These are phyloP conservation scores for Danaus chrysippus DNA, from an alignment of 2,888 invertebrate species.

Conservation along the genomic window DNA sequence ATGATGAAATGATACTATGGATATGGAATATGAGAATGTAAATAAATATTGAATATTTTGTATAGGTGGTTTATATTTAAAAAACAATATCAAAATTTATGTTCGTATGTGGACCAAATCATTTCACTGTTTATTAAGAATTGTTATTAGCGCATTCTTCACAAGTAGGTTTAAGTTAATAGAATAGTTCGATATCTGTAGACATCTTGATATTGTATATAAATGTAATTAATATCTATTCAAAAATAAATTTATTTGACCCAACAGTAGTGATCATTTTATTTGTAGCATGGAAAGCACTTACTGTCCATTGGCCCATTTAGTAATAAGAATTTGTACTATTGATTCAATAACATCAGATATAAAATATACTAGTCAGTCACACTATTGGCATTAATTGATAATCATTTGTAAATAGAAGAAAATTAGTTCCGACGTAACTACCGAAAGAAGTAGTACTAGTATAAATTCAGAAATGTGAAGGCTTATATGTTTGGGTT, in stretches of 20 bases:
- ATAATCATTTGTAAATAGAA: neutral
- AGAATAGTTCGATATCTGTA: constrained; percentile 8
- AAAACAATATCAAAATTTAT: neutral
- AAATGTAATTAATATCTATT: constrained; percentile 19
- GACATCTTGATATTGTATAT: constrained; percentile 19
- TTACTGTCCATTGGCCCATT: constrained; percentile 1
- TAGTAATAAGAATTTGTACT: neutral
- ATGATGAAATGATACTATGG: constrained; percentile 8
- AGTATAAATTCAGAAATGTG: constrained; percentile 2
- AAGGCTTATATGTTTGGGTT: constrained; percentile 36
- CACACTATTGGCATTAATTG: neutral
- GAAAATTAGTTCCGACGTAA: neutral
- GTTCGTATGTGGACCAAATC: constrained; percentile 20
- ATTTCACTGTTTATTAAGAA: constrained; percentile 17
- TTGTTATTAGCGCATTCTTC: constrained; percentile 5
- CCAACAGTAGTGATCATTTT: constrained; percentile 29
- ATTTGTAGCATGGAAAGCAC: constrained; percentile 22
- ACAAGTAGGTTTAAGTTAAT: constrained; percentile 9
- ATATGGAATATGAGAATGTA: constrained; percentile 3
- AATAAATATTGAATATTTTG: neutral
- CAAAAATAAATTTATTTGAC: constrained; percentile 29
- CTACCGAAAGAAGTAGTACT: neutral
- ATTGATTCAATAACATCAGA: neutral
- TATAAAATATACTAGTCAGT: neutral
- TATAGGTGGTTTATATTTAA: neutral